Evolutionary conservation across 2,113 vertebrate species (phyloP).

Genomic region (Hippocampus comes): DNA sequence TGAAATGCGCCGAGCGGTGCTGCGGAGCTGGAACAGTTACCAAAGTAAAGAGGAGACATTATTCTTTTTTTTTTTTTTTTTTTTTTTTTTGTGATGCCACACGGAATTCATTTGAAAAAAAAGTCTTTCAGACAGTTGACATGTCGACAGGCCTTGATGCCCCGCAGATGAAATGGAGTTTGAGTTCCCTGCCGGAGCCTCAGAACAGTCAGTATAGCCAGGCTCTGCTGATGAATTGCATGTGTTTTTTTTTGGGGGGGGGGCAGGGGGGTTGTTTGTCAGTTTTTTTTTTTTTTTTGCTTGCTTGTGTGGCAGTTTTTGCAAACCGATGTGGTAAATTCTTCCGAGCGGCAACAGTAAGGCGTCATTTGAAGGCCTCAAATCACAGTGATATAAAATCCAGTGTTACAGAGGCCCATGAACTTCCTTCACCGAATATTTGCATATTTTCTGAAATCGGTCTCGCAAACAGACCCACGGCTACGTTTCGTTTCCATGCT

Average conservation of each 20-base stretch:
- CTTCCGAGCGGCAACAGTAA: too few species aligned
- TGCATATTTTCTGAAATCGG: not conserved
- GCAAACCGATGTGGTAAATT: too few species aligned
- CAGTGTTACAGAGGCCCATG: conserved; percentile 28
- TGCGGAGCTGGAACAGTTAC: conserved; percentile 54
- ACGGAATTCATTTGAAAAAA: not conserved
- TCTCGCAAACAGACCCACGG: not conserved
- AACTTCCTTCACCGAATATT: not conserved
- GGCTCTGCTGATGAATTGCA: conserved; percentile 45
- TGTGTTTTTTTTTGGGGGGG: not conserved
- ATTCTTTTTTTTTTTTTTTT: conserved; percentile 20
- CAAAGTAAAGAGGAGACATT: conserved; percentile 49
- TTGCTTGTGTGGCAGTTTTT: too few species aligned
- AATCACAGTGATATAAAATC: conserved; percentile 12
- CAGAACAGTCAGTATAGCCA: conserved; percentile 41
- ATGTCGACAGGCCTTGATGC: conserved; percentile 29
- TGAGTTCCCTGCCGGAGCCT: conserved; percentile 53
- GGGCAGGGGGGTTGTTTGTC: too few species aligned
- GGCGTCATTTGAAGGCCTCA: conserved; percentile 1
- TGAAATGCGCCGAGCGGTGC: conserved; percentile 46
- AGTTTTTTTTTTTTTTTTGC: too few species aligned
- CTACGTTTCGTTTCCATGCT: not conserved
- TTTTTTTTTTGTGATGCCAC: conserved; percentile 7
- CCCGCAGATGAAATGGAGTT: conserved; percentile 49
- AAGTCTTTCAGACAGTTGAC: conserved; percentile 25